phyloP scores from a whole-genome alignment of 2,113 vertebrate species.

The Fulica atra region DNA sequence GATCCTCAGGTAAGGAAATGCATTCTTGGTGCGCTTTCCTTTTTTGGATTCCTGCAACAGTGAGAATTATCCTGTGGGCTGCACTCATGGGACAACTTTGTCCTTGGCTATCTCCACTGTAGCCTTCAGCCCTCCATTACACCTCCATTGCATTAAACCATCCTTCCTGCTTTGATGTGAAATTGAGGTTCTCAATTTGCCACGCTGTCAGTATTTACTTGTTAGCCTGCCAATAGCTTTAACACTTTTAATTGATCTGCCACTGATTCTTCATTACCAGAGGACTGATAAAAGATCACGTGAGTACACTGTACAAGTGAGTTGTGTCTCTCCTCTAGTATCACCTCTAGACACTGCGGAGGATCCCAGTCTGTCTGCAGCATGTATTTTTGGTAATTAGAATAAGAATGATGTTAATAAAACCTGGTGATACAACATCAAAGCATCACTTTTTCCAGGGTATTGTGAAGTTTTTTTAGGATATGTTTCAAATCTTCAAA shows the following conservation, averaged over 20 bases:
- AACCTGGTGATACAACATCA: not conserved
- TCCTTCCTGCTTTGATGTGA: not conserved
- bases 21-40: not conserved
- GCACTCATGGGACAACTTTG: not conserved
- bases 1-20: not conserved
- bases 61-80: not conserved
- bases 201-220: not conserved
- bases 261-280: not conserved
- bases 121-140: not conserved
- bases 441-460: not conserved
- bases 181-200: not conserved
- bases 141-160: not conserved
- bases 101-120: not conserved
- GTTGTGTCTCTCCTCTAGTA: not conserved
- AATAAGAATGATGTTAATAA: not conserved
- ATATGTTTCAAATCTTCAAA: not conserved
- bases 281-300: not conserved
- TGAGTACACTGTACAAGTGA: not conserved
- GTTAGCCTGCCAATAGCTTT: not conserved
- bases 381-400: not conserved
- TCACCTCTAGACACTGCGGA: not conserved
- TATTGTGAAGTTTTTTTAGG: not conserved
- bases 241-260: conserved; percentile 35
- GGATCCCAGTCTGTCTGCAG: not conserved
- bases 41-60: not conserved